Evolutionary conservation across 2,888 invertebrate species (phyloP).

Genomic region (Halocaridina rubra): DNA sequence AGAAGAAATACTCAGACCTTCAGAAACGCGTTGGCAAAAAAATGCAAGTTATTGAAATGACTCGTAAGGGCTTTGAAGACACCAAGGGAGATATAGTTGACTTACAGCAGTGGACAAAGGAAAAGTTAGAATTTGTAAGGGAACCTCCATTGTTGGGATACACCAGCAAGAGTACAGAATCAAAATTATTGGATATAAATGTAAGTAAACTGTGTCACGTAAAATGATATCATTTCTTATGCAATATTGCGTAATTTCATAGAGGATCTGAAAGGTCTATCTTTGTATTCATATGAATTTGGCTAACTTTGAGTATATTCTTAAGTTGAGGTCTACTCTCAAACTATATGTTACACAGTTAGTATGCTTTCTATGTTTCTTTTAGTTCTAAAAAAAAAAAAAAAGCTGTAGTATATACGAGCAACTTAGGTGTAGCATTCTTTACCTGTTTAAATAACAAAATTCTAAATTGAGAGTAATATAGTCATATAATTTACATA

Average conservation of each 20-base stretch:
- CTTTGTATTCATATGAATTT: too few species aligned
- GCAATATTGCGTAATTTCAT: background rate
- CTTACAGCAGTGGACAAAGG: slow-evolving; percentile 82
- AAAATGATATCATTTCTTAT: background rate
- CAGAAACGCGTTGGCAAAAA: slow-evolving; percentile 87
- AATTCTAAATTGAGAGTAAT: too few species aligned
- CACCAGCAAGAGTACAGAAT: slow-evolving; percentile 60
- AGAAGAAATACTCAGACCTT: slow-evolving; percentile 85
- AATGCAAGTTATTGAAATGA: slow-evolving; percentile 82
- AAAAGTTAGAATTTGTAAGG: slow-evolving; percentile 72
- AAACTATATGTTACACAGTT: too few species aligned
- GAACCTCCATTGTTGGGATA: slow-evolving; percentile 52
- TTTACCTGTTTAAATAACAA: too few species aligned
- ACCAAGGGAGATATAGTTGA: slow-evolving; percentile 84
- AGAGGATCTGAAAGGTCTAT: too few species aligned
- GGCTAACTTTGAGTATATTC: too few species aligned
- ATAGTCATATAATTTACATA: too few species aligned
- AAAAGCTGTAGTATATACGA: too few species aligned
- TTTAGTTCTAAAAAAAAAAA: too few species aligned
- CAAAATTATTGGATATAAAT: slow-evolving; percentile 54
- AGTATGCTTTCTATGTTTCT: too few species aligned
- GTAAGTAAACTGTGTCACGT: slow-evolving; percentile 32
- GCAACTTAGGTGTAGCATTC: too few species aligned
- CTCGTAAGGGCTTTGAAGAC: slow-evolving; percentile 84
- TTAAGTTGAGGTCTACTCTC: too few species aligned